These are phyloP conservation scores for Podabrus alpinus DNA, from an alignment of 2,888 invertebrate genomes.

Conservation along the genomic window DNA sequence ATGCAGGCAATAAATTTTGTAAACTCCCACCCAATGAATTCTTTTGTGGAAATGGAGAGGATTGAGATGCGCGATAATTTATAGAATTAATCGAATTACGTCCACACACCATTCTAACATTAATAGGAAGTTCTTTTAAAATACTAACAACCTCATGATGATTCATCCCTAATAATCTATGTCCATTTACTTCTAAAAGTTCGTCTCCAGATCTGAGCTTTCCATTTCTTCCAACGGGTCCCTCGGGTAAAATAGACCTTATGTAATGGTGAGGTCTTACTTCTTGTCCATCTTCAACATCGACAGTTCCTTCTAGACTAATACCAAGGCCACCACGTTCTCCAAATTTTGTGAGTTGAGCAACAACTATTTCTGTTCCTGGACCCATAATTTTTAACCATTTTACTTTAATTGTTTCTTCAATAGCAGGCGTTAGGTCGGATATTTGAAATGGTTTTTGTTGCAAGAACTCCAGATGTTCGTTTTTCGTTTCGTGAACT, in stretches of 20 bases:
- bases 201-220: constrained; percentile 93
- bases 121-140: constrained; percentile 86
- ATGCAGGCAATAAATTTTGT: constrained; percentile 67
- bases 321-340: constrained; percentile 96
- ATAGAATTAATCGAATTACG: constrained; percentile 57
- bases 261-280: constrained; percentile 99
- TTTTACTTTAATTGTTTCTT: constrained; percentile 78
- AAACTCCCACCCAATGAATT: constrained; percentile 60
- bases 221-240: constrained; percentile 93
- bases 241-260: constrained; percentile 94
- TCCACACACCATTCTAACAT: constrained; percentile 91
- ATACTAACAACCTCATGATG: constrained; percentile 94
- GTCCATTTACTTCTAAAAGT: constrained; percentile 90
- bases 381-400: constrained; percentile 82
- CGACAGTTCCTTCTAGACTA: constrained; percentile 96
- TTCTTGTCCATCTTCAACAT: constrained; percentile 95
- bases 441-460: constrained; percentile 35
- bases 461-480: constrained; percentile 44
- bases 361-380: constrained; percentile 77
- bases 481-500: constrained; percentile 48
- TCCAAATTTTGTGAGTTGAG: constrained; percentile 81
- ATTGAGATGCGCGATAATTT: constrained; percentile 39
- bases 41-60: constrained; percentile 49
- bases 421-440: constrained; percentile 69
- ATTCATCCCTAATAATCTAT: constrained; percentile 85